A percentile compares a stretch with the other conserved stretches of the same genome.
Evolutionary conservation across 2,888 invertebrate genomes (phyloP).

Genomic region (Camptogramma bilineatum): DNA sequence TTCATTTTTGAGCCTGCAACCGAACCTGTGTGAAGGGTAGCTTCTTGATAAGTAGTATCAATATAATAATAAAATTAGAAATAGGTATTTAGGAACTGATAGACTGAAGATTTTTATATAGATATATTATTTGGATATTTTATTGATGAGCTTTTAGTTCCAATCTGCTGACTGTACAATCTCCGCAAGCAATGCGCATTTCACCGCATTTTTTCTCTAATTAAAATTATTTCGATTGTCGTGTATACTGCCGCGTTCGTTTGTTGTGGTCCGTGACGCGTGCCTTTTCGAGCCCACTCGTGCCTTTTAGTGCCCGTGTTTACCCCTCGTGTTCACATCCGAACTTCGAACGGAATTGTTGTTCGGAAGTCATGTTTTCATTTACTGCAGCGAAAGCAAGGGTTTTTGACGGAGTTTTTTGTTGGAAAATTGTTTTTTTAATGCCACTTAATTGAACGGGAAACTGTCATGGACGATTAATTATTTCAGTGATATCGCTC

Average conservation of each 20-base stretch:
- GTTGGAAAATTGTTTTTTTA: slow-evolving; percentile 19
- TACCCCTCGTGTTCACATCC: slow-evolving; percentile 69
- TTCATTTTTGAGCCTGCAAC: too few relatives aligned
- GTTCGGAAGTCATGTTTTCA: slow-evolving; percentile 63
- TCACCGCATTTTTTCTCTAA: slow-evolving; percentile 83
- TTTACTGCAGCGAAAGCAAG: slow-evolving; percentile 50
- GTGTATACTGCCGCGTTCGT: slow-evolving; percentile 71
- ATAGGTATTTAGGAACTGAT: too few relatives aligned
- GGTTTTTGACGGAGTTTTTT: slow-evolving; percentile 52
- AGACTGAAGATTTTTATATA: neutral
- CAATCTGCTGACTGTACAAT: slow-evolving; percentile 26
- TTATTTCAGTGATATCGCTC: neutral
- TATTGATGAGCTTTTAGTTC: neutral
- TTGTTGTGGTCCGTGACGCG: slow-evolving; percentile 82
- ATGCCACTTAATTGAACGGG: slow-evolving; percentile 16
- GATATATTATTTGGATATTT: neutral
- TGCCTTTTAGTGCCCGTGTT: slow-evolving; percentile 83
- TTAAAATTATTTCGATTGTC: slow-evolving; percentile 85
- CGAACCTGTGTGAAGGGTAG: too few relatives aligned
- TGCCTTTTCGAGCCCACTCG: slow-evolving; percentile 77
- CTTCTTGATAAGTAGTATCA: too few relatives aligned
- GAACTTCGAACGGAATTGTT: slow-evolving; percentile 67
- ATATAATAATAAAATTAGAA: too few relatives aligned
- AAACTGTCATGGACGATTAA: slow-evolving; percentile 12
- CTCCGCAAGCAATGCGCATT: slow-evolving; percentile 59